Evolutionary conservation across 2,113 vertebrate species (phyloP).

Genomic region (Alexandromys fortis): DNA sequence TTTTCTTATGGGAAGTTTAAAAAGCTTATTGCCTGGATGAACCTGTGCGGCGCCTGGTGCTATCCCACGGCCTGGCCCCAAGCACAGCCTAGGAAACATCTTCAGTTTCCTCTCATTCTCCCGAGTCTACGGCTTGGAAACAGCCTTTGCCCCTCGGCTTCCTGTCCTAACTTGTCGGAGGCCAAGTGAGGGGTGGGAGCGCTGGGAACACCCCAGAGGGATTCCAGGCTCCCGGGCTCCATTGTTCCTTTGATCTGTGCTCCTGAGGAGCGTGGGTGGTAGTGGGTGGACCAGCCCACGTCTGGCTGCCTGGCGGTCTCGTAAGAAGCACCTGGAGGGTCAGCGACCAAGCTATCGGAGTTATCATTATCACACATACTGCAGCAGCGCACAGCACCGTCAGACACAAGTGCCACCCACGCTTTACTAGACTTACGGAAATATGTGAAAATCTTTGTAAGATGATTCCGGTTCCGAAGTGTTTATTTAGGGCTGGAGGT

Average conservation of each 20-base stretch:
- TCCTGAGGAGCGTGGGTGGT: neutral
- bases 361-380: slow-evolving; percentile 61
- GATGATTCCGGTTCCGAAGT: neutral
- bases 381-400: neutral
- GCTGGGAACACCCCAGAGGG: neutral
- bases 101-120: slow-evolving; percentile 70
- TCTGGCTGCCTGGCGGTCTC: neutral
- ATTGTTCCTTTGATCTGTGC: slow-evolving; percentile 31
- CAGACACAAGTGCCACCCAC: slow-evolving; percentile 44
- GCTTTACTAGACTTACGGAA: neutral
- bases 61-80: neutral
- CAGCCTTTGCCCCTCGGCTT: slow-evolving; percentile 57
- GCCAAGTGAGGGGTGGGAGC: slow-evolving; percentile 41
- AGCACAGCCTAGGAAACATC: slow-evolving; percentile 41
- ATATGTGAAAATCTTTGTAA: neutral
- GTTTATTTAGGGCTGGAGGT: neutral
- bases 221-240: neutral
- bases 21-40: neutral
- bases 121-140: slow-evolving; percentile 54
- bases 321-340: slow-evolving; percentile 61
- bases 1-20: slow-evolving; percentile 37
- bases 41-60: neutral
- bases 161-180: slow-evolving; percentile 61
- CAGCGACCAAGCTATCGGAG: neutral
- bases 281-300: neutral